Conservation (phyloP, 2,888 invertebrate species). For the Sinhomidia bicolor region DNA sequence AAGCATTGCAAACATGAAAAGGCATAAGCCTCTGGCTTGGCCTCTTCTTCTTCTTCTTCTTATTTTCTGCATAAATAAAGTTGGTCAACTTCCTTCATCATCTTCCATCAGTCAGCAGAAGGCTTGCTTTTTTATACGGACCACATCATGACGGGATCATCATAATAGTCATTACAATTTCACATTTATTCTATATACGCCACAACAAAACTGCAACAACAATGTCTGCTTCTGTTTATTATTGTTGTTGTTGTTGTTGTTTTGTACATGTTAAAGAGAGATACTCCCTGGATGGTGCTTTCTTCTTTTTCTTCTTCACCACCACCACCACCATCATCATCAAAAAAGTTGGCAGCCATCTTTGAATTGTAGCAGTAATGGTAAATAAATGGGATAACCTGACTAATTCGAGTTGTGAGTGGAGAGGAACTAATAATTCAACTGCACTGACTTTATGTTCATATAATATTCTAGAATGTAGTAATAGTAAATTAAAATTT, state of each 20-base stretch:
- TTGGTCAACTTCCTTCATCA: constrained; percentile 55
- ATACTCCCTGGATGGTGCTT: background rate
- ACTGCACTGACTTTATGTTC: background rate
- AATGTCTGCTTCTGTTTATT: background rate
- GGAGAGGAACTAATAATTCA: constrained; percentile 40
- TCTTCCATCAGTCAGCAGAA: constrained; percentile 49
- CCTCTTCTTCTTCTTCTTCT: constrained; percentile 62
- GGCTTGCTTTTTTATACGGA: constrained; percentile 50
- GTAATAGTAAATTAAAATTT: constrained; percentile 27
- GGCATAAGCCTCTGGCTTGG: constrained; percentile 64
- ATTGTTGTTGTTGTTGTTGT: background rate
- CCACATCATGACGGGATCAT: constrained; percentile 52
- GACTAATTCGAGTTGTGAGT: constrained; percentile 13
- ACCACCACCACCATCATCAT: no score
- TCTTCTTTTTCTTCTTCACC: background rate
- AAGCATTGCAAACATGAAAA: constrained; percentile 34
- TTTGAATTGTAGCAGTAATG: no score
- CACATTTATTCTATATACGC: constrained; percentile 8
- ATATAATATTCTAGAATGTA: background rate
- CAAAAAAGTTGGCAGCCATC: constrained; percentile 34
- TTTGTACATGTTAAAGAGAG: background rate
- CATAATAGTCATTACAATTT: constrained; percentile 41
- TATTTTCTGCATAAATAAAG: constrained; percentile 51
- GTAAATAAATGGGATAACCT: no score
- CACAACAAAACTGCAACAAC: background rate